Base-by-base conservation (phyloP, 2,888 invertebrate genomes). In the Gerris lacustris region DNA sequence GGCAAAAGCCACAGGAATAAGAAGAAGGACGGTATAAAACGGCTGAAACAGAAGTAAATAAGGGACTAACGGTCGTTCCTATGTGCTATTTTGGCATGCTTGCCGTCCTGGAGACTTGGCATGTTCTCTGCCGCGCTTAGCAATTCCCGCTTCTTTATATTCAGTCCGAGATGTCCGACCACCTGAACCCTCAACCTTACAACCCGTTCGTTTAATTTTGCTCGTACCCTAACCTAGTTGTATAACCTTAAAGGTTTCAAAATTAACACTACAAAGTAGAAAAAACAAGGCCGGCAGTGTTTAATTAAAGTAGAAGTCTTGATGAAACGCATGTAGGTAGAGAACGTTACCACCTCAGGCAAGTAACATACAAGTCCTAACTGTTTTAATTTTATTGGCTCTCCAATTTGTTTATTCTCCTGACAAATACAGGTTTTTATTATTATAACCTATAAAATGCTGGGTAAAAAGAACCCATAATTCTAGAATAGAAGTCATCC, bases 41-140 rank as follows among this genome's bases (percentile, higher is more conserved):
- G 55, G 15, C 55, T 55, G 15, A 55, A 55, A 55, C 55, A 55
- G 55, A 55, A 55, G 55, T 55, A 55, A 55, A 55, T 55, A 55
- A 55, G 55, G 55, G 15, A 55, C 55, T 55, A 55, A 55, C 55
- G 55, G 55, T 31, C 31, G 31, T 9, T 55, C 55, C 55, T 11
- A 11, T 55, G 55, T 55, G 15, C 15, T 55, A 55, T 55, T 15
- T 15, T 55, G 55, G 55, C 55, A 55, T 55, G 55, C 11, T 55
- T 55, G 31, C 31, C 31, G 9, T 1, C 55, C 15, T 1, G 55
- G 15, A 55, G 15, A 55, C 15, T 55, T 55, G 55, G 55, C 55
- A 55, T 55, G 55, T 55, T 55, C 31, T 31, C 31, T 31, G 31
- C 31, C 31, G 31, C 31, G 31, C 31, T 31, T 31, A 31, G 15